These are phyloP conservation scores for Archilochus colubris DNA, from an alignment of 2,113 vertebrate species.

Conservation along the genomic window DNA sequence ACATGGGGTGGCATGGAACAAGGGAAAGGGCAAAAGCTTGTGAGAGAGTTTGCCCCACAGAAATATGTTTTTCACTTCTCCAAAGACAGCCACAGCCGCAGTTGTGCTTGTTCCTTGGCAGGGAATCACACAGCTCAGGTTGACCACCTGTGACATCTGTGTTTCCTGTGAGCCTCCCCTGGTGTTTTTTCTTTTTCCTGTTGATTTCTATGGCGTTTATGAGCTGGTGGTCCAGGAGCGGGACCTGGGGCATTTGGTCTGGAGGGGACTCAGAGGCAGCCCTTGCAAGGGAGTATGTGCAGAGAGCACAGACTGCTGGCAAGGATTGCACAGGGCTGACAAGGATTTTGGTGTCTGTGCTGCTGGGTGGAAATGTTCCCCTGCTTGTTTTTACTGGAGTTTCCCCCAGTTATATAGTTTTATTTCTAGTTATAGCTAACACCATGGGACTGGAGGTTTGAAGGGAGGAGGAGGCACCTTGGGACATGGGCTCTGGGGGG, in stretches of 20 bases:
- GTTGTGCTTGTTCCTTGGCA: not conserved
- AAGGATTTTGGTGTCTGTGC: not conserved
- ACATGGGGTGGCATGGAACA: not conserved
- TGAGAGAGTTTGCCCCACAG: not conserved
- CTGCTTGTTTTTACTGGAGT: not conserved
- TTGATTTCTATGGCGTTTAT: not conserved
- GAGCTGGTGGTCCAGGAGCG: not conserved
- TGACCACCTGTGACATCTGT: not conserved
- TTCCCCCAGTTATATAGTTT: not conserved
- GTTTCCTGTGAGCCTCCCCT: not conserved
- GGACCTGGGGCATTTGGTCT: not conserved
- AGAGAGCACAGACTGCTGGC: not conserved
- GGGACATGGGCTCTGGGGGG: not conserved
- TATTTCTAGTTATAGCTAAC: not conserved
- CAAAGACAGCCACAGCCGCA: rapidly evolving
- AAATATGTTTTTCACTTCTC: not conserved
- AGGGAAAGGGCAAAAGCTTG: not conserved
- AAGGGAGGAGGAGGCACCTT: not conserved
- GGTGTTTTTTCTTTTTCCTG: not conserved
- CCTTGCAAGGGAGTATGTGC: not conserved
- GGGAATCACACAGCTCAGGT: not conserved
- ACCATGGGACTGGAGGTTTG: not conserved
- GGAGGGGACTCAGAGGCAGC: not conserved
- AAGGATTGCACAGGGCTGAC: not conserved
- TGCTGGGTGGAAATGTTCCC: not conserved